Percentiles rank a stretch among this genome's conserved stretches.
These are phyloP conservation scores for Lepetodrilus schrolli DNA, from an alignment of 2,888 invertebrate genomes.

Conservation along the genomic window DNA sequence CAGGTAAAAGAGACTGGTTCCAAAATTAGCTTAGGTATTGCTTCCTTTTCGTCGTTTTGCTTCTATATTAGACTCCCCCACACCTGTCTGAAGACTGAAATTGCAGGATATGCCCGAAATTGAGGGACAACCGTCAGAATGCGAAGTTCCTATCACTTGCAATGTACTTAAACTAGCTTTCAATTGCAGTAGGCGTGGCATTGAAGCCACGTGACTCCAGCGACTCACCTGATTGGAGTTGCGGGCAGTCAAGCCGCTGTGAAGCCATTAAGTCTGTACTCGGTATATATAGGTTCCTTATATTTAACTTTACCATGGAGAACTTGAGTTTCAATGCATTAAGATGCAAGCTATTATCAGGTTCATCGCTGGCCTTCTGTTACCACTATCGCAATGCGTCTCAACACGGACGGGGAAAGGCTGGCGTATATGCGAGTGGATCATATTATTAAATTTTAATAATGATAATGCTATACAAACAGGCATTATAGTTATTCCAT, in stretches of 20 bases:
- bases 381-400: too few relatives aligned
- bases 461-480: too few relatives aligned
- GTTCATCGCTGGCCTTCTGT: too few relatives aligned
- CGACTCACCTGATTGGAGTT: background rate
- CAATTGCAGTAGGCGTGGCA: conserved; percentile 20
- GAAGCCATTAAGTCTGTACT: background rate
- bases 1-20: background rate
- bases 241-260: background rate
- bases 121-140: background rate
- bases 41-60: background rate
- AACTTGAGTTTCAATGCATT: too few relatives aligned
- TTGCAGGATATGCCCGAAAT: background rate
- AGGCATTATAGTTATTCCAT: too few relatives aligned
- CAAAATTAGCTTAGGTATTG: background rate
- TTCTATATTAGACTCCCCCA: background rate
- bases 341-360: too few relatives aligned
- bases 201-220: background rate
- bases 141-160: conserved; percentile 17
- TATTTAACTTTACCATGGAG: background rate
- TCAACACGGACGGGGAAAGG: too few relatives aligned
- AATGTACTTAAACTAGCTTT: conserved; percentile 25
- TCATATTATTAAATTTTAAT: too few relatives aligned
- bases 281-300: background rate
- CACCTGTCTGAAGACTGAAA: background rate
- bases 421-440: too few relatives aligned